Evolutionary conservation across 2,888 invertebrate species (phyloP).

Genomic region (Malthinus flaveolus): DNA sequence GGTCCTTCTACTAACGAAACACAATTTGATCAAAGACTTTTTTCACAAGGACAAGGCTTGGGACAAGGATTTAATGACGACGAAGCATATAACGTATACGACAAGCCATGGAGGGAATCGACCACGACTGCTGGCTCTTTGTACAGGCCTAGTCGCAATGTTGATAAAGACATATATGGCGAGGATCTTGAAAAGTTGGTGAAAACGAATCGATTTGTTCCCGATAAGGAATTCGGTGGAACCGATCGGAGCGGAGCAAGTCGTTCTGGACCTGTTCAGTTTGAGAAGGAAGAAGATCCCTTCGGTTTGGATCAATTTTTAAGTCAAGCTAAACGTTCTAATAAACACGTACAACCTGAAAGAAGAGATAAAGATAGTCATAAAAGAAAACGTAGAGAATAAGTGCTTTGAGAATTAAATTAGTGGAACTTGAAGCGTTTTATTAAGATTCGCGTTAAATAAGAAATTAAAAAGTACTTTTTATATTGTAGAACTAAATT

Average conservation of each 20-base stretch:
- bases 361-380: conserved; percentile 52
- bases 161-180: conserved; percentile 89
- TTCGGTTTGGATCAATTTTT: conserved; percentile 99
- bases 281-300: conserved; percentile 90
- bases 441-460: no score
- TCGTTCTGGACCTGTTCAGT: conserved; percentile 94
- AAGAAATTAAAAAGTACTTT: no score
- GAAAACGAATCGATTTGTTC: conserved; percentile 92
- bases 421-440: no score
- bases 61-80: conserved; percentile 91
- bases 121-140: conserved; percentile 86
- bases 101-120: conserved; percentile 95
- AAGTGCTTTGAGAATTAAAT: no score
- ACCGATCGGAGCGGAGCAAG: conserved; percentile 71
- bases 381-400: conserved; percentile 50
- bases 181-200: conserved; percentile 88
- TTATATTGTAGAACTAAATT: no score
- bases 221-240: conserved; percentile 96
- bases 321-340: conserved; percentile 89
- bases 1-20: conserved; percentile 72
- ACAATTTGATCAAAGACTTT: conserved; percentile 93
- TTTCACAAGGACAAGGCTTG: conserved; percentile 92
- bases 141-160: conserved; percentile 83
- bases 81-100: conserved; percentile 96
- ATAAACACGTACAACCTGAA: conserved; percentile 64